A percentile compares a stretch with the other conserved stretches of the same genome.
These are phyloP conservation scores for Micrasema minimum DNA, from an alignment of 1,140 invertebrate genomes.

Conservation along the genomic window DNA sequence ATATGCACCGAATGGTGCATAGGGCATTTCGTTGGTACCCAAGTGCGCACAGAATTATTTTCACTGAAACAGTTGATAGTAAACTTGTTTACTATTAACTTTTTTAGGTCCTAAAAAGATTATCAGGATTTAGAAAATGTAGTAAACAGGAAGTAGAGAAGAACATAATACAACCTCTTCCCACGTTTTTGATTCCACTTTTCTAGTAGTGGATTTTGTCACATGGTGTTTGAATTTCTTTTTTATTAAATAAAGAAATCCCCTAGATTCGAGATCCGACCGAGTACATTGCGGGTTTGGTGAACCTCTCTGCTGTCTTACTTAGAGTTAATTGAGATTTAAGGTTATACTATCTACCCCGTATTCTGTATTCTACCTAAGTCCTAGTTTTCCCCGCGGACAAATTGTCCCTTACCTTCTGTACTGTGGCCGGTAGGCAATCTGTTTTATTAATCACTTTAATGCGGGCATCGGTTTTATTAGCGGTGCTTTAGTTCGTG, in stretches of 20 bases:
- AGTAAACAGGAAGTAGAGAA: too few species aligned
- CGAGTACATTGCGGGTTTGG: conserved; percentile 4
- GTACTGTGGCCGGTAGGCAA: conserved; percentile 6
- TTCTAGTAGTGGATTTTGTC: not conserved
- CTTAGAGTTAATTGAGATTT: conserved; percentile 54
- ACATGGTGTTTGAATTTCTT: conserved; percentile 6
- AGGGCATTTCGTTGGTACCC: too few species aligned
- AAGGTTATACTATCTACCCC: conserved; percentile 40
- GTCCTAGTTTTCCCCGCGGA: not conserved
- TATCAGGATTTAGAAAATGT: too few species aligned
- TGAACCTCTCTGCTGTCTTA: conserved; percentile 47
- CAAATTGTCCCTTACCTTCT: conserved; percentile 20
- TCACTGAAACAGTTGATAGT: too few species aligned
- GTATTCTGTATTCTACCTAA: not conserved
- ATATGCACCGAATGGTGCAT: too few species aligned
- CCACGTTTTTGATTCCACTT: too few species aligned
- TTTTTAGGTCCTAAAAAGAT: too few species aligned
- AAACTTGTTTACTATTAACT: too few species aligned
- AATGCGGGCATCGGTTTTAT: conserved; percentile 33
- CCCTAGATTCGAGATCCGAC: not conserved
- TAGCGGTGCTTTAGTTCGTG: conserved; percentile 10
- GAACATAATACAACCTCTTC: too few species aligned
- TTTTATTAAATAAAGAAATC: conserved; percentile 24
- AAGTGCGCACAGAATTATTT: too few species aligned
- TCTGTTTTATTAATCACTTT: conserved; percentile 33